phyloP scores from a whole-genome alignment of 2,888 invertebrate species.

The Ichneumon xanthorius region DNA sequence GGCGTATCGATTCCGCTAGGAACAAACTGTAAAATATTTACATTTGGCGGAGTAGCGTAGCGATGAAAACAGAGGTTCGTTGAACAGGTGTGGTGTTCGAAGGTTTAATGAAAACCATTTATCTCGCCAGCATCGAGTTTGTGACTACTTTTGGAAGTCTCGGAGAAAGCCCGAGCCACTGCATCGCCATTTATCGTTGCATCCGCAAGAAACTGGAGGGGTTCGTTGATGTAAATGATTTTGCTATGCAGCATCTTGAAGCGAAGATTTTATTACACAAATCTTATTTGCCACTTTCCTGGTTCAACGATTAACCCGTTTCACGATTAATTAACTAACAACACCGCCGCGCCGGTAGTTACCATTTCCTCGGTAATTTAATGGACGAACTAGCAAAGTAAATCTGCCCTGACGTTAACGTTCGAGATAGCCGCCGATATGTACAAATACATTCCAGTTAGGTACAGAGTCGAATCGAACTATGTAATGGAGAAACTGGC shows the following conservation, averaged over 20 bases:
- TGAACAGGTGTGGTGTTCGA: neutral
- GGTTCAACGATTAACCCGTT: neutral
- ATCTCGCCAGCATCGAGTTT: neutral
- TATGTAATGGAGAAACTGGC: neutral
- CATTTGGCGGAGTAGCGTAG: neutral
- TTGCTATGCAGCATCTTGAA: neutral
- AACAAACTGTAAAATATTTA: too few relatives aligned
- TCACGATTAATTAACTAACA: neutral
- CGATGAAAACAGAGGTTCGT: neutral
- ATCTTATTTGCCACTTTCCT: neutral
- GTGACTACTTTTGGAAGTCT: neutral
- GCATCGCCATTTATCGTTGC: neutral
- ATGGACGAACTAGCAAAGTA: neutral
- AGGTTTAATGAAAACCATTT: neutral
- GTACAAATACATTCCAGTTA: neutral
- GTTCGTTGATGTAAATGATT: neutral
- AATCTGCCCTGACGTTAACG: conserved; percentile 1
- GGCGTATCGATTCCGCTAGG: too few relatives aligned
- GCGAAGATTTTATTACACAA: neutral
- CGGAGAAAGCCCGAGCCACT: neutral
- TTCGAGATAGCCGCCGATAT: neutral
- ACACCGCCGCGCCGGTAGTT: neutral
- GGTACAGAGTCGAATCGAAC: neutral
- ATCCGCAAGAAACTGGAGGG: neutral
- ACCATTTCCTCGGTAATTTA: neutral